Base-by-base conservation (phyloP, 2,888 invertebrate genomes). In the Sphaerophoria rueppellii region DNA sequence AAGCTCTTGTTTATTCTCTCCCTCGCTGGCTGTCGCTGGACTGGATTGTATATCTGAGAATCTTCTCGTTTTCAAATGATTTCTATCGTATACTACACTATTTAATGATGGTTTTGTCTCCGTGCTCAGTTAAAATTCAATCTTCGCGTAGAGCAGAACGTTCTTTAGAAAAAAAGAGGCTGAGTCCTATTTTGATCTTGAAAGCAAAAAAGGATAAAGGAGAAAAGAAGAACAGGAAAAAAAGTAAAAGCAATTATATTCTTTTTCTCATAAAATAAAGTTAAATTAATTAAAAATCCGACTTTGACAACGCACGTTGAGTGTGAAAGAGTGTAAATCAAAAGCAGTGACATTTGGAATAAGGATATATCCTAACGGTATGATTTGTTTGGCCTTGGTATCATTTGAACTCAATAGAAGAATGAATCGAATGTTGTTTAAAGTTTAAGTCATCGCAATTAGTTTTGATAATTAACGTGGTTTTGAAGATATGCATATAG, bases 61-160 rank as follows among this genome's bases (percentile, higher is more conserved):
- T 71, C 52, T 72, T 72, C 24, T 24, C 24, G 24, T 78, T 80
- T 78, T 80, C 72, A 80, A 80, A 80, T 83, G 79, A 71, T 75
- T 71, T 35, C 60, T 35, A 80, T 75, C 75, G 50, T 50, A 60
- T 58, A 60, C 58, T 75, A 74, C 60, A 55, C 55, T 65, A 65
- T 65, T 65, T 4, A 40, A 67, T 24, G 24, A 24, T 24, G 24
- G 24, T 60, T 70, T 83, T 67, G 75, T 48, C 67, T 67, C 24
- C 24, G 24, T 24, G 24, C 24, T 24, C 80, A 83, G 83, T 83
- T 61, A 52, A 83, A 80, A 80, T 80, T 72, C 57, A 83, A 80
- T 83, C 80, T 83, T 76, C 67, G 83, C 50, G 55, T 54, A 14
- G 75, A 72, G 67, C 61, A 60, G 75, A 60, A 55, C 74, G 43